These are phyloP conservation scores for Peribatodes rhomboidaria DNA, from an alignment of 2,888 invertebrate genomes.

Conservation along the genomic window DNA sequence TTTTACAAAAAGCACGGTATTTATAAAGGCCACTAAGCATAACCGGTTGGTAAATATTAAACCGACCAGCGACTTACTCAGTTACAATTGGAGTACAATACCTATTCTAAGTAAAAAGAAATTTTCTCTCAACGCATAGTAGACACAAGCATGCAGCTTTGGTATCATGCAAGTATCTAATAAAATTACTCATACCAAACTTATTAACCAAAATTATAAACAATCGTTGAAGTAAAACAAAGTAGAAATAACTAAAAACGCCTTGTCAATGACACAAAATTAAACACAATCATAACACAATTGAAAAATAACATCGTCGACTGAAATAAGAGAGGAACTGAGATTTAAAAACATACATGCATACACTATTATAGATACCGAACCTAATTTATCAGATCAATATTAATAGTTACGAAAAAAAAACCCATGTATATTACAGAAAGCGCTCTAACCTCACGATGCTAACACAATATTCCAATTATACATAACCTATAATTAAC, in stretches of 20 bases:
- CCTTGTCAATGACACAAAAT: neutral
- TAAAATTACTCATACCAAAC: too few relatives aligned
- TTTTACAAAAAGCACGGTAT: neutral
- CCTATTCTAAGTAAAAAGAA: neutral
- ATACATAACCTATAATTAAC: conserved; percentile 34
- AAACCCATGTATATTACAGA: neutral
- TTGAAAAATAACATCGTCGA: neutral
- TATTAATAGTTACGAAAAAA: conserved; percentile 2
- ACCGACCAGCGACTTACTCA: conserved; percentile 24
- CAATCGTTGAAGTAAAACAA: neutral
- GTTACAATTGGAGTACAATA: conserved; percentile 8
- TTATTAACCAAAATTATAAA: neutral
- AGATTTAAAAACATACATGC: conserved; percentile 14
- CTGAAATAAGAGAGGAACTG: conserved; percentile 11
- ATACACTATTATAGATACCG: neutral
- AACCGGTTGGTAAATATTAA: neutral
- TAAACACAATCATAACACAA: conserved; percentile 2
- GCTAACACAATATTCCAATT: conserved; percentile 27
- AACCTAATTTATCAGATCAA: conserved; percentile 30
- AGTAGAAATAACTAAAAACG: neutral
- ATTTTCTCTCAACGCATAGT: neutral
- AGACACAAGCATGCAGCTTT: conserved; percentile 2
- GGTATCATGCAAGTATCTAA: neutral
- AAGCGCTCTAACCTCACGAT: conserved; percentile 44
- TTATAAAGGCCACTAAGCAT: conserved; percentile 1